phyloP scores from a whole-genome alignment of 1,140 invertebrate species.

The Aricia agestis region DNA sequence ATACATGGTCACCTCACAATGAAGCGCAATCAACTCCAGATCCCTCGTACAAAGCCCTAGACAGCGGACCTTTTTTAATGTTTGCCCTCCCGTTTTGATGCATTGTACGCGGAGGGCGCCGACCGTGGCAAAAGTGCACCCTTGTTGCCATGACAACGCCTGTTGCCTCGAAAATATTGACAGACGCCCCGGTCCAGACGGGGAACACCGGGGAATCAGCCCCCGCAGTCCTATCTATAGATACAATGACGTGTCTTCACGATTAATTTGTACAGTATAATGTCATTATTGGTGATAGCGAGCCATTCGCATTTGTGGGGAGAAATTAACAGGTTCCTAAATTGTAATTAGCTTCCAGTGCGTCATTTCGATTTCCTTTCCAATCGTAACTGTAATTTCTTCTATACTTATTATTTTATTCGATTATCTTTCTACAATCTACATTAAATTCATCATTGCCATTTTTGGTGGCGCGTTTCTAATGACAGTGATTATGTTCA shows the following conservation, averaged over 20 bases:
- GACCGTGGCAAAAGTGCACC: constrained; percentile 62
- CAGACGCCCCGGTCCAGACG: constrained; percentile 56
- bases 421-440: constrained; percentile 8
- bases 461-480: constrained; percentile 17
- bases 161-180: constrained; percentile 66
- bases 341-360: no score
- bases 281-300: constrained; percentile 54
- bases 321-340: no score
- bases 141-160: constrained; percentile 67
- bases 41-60: constrained; percentile 55
- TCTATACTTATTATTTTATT: no score
- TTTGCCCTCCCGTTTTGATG: constrained; percentile 61
- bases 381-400: no score
- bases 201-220: constrained; percentile 28
- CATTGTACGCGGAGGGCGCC: constrained; percentile 62
- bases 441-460: constrained; percentile 27
- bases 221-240: constrained; percentile 34
- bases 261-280: constrained; percentile 54
- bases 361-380: no score
- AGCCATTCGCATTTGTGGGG: constrained; percentile 6
- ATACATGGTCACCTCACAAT: constrained; percentile 30
- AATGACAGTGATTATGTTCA: neutral
- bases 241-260: constrained; percentile 57
- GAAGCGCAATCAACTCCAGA: constrained; percentile 33
- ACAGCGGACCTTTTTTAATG: constrained; percentile 54